Base-by-base conservation (phyloP, 2,888 invertebrate genomes). In the Lycocerus yunnanus region DNA sequence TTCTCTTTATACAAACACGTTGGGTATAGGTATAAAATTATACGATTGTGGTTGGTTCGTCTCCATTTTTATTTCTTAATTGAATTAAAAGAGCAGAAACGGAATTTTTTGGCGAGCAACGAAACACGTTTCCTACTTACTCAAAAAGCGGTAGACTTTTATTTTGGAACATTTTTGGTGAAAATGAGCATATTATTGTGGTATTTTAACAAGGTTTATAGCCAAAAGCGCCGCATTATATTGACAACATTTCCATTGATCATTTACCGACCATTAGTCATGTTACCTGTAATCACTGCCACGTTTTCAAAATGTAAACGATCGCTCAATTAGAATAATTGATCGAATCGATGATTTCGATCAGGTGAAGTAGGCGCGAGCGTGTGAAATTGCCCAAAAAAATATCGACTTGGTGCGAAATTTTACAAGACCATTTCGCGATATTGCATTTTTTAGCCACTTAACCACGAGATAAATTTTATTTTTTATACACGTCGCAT, bases 201-300 rank as follows among this genome's bases (percentile, higher is more conserved):
- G 74, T 72, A 74, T 77, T 77, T 77, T 77, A 77, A 77, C 77
- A 77, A 77, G 77, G 70, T 67, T 61, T 72, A 68, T 74, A 68
- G 74, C 77, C 72, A 67, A 74, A 77, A 74, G 77, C 74, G 72
- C 77, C 74, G 74, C 74, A 58, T 66, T 74, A 61, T 74, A 77
- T 72, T 77, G 74, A 76, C 73, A 74, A 68, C 76, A 69, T 60
- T 68, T 72, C 75, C 68, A 73, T 71, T 72, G 73, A 70, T 71
- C 74, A 69, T 75, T 77, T 77, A 77, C 69, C 73, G 73, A 58
- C 77, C 75, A 77, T 77, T 77, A 77, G 77, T 77, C 77, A 77
- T 75, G 73, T 75, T 77, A 69, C 73, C 75, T 75, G 77, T 77
- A 75, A 77, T 75, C 76, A 76, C 74, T 74, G 72, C 74, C 76